A percentile compares a stretch with the other conserved stretches of the same genome.
Evolutionary conservation across 2,797 vertebrate species (phyloP).

Genomic region (Siniperca scherzeri): DNA sequence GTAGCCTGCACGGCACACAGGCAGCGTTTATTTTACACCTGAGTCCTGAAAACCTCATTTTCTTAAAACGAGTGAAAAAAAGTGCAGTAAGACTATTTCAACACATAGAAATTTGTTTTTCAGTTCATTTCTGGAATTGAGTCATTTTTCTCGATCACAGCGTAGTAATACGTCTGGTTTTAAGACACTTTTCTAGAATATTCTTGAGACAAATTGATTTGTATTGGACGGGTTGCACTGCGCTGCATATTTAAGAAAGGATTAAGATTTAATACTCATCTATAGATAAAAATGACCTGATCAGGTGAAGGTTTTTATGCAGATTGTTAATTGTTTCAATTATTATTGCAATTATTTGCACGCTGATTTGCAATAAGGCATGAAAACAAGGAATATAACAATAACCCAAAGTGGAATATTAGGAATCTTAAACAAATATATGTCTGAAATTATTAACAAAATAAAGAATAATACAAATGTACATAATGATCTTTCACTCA

Average conservation of each 20-base stretch:
- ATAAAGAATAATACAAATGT: not conserved
- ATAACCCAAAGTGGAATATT: not conserved
- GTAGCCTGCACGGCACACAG: conserved; percentile 73
- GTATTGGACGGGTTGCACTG: not conserved
- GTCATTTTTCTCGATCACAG: too few species aligned
- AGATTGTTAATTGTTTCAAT: not conserved
- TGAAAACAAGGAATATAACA: not conserved
- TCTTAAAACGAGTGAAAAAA: too few species aligned
- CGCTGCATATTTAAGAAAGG: not conserved
- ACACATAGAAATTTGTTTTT: too few species aligned
- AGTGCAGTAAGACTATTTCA: too few species aligned
- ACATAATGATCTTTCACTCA: not conserved
- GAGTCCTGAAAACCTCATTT: too few species aligned
- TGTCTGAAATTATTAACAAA: not conserved
- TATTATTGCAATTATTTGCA: not conserved
- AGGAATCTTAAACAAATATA: not conserved
- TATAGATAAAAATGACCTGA: not conserved
- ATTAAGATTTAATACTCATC: not conserved
- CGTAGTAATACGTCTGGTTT: not conserved
- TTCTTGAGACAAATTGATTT: not conserved
- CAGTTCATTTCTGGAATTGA: too few species aligned
- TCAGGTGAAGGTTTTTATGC: not conserved
- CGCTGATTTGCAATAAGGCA: not conserved
- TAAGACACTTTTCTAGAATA: not conserved
- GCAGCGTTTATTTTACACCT: not conserved